phyloP scores from a whole-genome alignment of 1,140 invertebrate genomes.

The Eumaeus atala region DNA sequence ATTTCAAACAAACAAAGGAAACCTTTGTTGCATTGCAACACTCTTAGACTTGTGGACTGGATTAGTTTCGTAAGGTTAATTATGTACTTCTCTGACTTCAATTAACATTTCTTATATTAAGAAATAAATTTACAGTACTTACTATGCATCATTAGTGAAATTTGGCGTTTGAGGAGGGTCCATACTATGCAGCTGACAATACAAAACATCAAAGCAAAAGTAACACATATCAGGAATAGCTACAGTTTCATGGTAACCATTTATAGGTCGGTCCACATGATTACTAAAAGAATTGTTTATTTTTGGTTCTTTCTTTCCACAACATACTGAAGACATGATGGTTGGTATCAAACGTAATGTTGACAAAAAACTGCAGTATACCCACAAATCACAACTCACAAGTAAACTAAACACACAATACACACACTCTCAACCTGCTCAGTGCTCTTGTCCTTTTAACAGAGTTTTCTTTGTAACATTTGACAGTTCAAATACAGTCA shows the following conservation, averaged over 20 bases:
- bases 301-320: constrained; percentile 92
- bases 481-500: constrained; percentile 3
- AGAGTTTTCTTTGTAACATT: too few relatives aligned
- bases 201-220: constrained; percentile 98
- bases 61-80: constrained; percentile 8
- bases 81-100: background rate
- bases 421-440: constrained; percentile 38
- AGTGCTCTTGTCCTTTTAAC: too few relatives aligned
- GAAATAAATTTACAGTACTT: constrained; percentile 72
- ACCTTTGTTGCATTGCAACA: constrained; percentile 19
- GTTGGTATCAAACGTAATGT: constrained; percentile 38
- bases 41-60: background rate
- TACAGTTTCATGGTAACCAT: constrained; percentile 80
- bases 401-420: constrained; percentile 55
- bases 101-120: background rate
- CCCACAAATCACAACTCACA: constrained; percentile 40
- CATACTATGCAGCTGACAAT: constrained; percentile 93
- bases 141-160: constrained; percentile 97
- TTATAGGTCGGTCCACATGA: constrained; percentile 71
- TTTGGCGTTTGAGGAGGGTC: constrained; percentile 91
- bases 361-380: constrained; percentile 35
- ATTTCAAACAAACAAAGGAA: constrained; percentile 28
- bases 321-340: constrained; percentile 89
- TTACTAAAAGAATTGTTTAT: constrained; percentile 81
- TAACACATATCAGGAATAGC: constrained; percentile 97